Base-by-base conservation (phyloP, 2,797 vertebrate genomes). In the Siniperca obscura region DNA sequence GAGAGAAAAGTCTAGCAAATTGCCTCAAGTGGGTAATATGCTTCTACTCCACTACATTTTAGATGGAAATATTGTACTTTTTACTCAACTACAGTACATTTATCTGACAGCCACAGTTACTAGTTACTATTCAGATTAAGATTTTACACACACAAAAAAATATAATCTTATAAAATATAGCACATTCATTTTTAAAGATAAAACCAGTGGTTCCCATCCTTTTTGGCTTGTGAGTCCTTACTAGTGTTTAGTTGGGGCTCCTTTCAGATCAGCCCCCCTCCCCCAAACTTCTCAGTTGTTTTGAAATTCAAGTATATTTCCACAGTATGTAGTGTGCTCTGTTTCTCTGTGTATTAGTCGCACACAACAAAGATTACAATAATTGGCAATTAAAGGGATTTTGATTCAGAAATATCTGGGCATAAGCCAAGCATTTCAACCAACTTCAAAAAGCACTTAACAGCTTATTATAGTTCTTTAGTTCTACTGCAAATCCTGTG, bases 361-460 rank as follows among this genome's bases (percentile, higher is more conserved):
- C 73, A 67, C 36, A 55, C 27, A 1, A 44, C 17, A 56, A 12
- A 17, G 19, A 77, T 80, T 73, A 70, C 44, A 68, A 64, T 65
- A 81, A 76, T 46, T 81, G 67, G 22, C 62, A 80, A 76, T 86
- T 80, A 70, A 76, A 81, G 16, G 50, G 68, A 84, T 74, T 82
- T 44, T 73, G 30, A 79, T 79, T 56, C 11, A 22, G 42, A 65
- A 50, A 30, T 65, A 36, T 83, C 76, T 27, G 30, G 22, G 61
- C 68, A 55, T 27, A 80, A 69, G 76, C 36, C 67, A 74, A 75
- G 38, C 52, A 81, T 59, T 73, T 64, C 22, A 71, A 67, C 27
- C 61, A 61, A 65, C 21, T 76, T 83, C 70, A 80, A 61, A 59
- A 59, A 74, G 57, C 61, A 55, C 62, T 72, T 53, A 77, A 30